Evolutionary conservation across 2,797 vertebrate species (phyloP).

Genomic region (Pseudochirops corinnae): DNA sequence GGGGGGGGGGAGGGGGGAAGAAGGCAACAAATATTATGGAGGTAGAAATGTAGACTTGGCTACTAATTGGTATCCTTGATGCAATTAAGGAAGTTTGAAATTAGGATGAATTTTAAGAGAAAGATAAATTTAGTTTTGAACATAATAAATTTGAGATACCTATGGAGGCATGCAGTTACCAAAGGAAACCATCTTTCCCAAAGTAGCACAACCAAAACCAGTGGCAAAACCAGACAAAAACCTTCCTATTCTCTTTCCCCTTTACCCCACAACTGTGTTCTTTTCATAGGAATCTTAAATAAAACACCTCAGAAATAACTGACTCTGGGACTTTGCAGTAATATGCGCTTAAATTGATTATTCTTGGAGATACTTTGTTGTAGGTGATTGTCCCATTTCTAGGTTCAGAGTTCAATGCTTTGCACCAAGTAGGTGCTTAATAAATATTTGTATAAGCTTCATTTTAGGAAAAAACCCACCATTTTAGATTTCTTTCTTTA

Average conservation of each 20-base stretch:
- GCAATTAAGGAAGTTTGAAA: neutral
- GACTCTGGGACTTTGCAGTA: slow-evolving; percentile 15
- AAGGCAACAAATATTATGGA: too few relatives aligned
- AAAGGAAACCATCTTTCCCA: neutral
- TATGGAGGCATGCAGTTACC: neutral
- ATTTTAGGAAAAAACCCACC: neutral
- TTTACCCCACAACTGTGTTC: neutral
- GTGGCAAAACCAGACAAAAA: neutral
- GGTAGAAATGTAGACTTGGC: too few relatives aligned
- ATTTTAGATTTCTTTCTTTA: neutral
- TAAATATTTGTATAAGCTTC: neutral
- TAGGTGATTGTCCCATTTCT: neutral
- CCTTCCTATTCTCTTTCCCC: neutral
- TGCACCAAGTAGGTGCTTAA: neutral
- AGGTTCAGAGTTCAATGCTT: neutral
- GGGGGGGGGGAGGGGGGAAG: too few relatives aligned
- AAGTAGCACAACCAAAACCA: neutral
- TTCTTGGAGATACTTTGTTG: neutral
- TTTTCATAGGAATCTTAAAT: slow-evolving; percentile 38
- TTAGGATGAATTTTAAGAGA: neutral
- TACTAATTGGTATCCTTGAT: neutral
- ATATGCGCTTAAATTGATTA: neutral
- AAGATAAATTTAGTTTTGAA: neutral
- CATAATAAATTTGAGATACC: neutral
- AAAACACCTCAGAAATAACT: slow-evolving; percentile 18